These are phyloP conservation scores for Gasteruption jaculator DNA, from an alignment of 2,888 invertebrate species.

Conservation along the genomic window DNA sequence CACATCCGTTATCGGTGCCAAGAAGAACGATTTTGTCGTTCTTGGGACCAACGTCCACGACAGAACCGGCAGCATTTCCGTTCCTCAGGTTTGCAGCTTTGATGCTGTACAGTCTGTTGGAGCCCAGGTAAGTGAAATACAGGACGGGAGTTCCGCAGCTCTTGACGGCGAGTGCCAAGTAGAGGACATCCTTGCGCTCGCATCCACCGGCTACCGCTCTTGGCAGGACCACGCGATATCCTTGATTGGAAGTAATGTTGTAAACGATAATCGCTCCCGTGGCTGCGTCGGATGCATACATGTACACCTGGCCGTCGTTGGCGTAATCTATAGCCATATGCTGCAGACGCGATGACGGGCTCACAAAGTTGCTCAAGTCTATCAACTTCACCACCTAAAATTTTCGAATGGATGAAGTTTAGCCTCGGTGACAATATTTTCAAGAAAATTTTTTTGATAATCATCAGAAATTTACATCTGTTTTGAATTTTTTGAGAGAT, in stretches of 20 bases:
- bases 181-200: constrained; percentile 57
- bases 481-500: too few relatives aligned
- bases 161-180: constrained; percentile 56
- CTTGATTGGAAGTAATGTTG: constrained; percentile 53
- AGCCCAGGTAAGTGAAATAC: constrained; percentile 60
- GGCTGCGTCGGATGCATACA: constrained; percentile 65
- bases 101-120: constrained; percentile 57
- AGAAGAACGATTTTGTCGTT: constrained; percentile 57
- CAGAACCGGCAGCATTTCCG: constrained; percentile 56
- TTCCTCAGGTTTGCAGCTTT: constrained; percentile 55
- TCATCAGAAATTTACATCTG: too few relatives aligned
- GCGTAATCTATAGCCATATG: constrained; percentile 67
- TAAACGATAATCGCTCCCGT: constrained; percentile 58
- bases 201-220: constrained; percentile 50
- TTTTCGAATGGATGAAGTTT: too few relatives aligned
- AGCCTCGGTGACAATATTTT: too few relatives aligned
- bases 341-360: constrained; percentile 62
- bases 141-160: constrained; percentile 53
- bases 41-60: constrained; percentile 59
- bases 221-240: constrained; percentile 59
- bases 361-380: constrained; percentile 59
- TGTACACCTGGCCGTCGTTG: constrained; percentile 58
- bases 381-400: constrained; percentile 58
- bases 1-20: constrained; percentile 60
- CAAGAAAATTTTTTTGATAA: too few relatives aligned